Percentiles rank a stretch among this genome's conserved stretches.
These are phyloP conservation scores for Digitonthophagus gazella DNA, from an alignment of 2,888 invertebrate species.

Conservation along the genomic window DNA sequence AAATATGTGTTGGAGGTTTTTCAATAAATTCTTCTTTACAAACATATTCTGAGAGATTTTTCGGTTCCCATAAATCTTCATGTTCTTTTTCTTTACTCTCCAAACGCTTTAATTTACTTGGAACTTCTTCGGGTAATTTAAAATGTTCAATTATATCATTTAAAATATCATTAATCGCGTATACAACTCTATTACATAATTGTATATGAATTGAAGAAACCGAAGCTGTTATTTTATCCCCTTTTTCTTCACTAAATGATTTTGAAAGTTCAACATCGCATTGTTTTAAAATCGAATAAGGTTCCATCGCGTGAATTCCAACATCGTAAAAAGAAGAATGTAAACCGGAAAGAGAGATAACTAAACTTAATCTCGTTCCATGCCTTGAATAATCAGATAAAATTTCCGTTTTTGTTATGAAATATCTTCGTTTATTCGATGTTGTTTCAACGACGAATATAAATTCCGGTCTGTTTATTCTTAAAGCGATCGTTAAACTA, in stretches of 20 bases:
- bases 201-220: slow-evolving; percentile 70
- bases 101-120: slow-evolving; percentile 20
- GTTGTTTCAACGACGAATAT: slow-evolving; percentile 69
- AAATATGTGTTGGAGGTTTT: slow-evolving; percentile 30
- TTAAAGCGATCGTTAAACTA: slow-evolving; percentile 67
- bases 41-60: slow-evolving; percentile 55
- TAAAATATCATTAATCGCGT: slow-evolving; percentile 62
- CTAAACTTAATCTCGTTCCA: slow-evolving; percentile 62
- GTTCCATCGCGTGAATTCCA: slow-evolving; percentile 46
- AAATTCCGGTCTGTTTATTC: slow-evolving; percentile 75
- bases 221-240: slow-evolving; percentile 62
- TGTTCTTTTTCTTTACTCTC: slow-evolving; percentile 26
- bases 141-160: slow-evolving; percentile 51
- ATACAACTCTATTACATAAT: slow-evolving; percentile 70
- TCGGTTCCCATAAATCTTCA: slow-evolving; percentile 72
- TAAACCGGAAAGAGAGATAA: slow-evolving; percentile 61
- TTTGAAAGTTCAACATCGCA: slow-evolving; percentile 70
- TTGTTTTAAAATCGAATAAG: slow-evolving; percentile 64
- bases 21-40: slow-evolving; percentile 31
- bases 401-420: slow-evolving; percentile 67
- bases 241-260: slow-evolving; percentile 63
- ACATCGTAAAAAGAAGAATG: slow-evolving; percentile 53
- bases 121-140: slow-evolving; percentile 45
- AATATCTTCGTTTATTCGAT: slow-evolving; percentile 53
- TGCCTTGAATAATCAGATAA: slow-evolving; percentile 69